Base-by-base conservation (phyloP, 1,140 invertebrate species). In the Anastrepha ludens region DNA sequence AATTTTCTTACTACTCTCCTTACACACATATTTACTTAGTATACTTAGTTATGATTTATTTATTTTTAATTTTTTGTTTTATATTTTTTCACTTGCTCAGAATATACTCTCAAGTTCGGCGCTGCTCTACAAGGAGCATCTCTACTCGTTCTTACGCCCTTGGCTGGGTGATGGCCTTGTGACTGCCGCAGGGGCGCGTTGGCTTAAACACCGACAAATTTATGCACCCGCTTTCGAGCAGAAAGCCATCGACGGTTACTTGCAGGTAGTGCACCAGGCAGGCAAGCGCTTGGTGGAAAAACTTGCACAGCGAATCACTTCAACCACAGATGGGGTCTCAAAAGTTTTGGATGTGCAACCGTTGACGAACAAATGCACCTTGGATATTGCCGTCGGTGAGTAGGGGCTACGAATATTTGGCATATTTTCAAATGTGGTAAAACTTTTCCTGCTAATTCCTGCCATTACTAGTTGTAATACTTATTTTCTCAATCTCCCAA, bases 281-380 rank as follows among this genome's bases (percentile, higher is more conserved):
- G 89, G 89, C 39, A 88, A 85, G 8, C 89, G 89, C 78, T 93
- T 93, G 29, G 86, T 92, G 7, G 20, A 86, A 15, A 86, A 86
- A 20, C 50, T 88, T 15, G n/a, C 15, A 15, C 20, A 89, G 60
- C 70, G 39, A 13, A 15, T 29, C 9, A 70, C 20, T 41, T 74
- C 87, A 15, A 86, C 89, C 70, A 89, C 91, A 64, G 81, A 89
- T 0, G 86, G 88, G 7, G 29, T 41, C 7, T 64, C 88, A 88
- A 87, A 90, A 86, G 67, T 88, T 29, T 90, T 93, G 81, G 92
- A 93, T 85, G 91, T 92, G 85, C 93, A 95, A 89, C 94, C 94
- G 3, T 93, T 94, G 88, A 92, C 96, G 13, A 95, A 95, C 6
- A 93, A 95, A 47, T 96, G 96, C 92, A 95, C 96, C 5, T 92